A percentile compares a stretch with the other conserved stretches of the same genome.
These are phyloP conservation scores for Charina bottae DNA, from an alignment of 2,113 vertebrate genomes.

Conservation along the genomic window DNA sequence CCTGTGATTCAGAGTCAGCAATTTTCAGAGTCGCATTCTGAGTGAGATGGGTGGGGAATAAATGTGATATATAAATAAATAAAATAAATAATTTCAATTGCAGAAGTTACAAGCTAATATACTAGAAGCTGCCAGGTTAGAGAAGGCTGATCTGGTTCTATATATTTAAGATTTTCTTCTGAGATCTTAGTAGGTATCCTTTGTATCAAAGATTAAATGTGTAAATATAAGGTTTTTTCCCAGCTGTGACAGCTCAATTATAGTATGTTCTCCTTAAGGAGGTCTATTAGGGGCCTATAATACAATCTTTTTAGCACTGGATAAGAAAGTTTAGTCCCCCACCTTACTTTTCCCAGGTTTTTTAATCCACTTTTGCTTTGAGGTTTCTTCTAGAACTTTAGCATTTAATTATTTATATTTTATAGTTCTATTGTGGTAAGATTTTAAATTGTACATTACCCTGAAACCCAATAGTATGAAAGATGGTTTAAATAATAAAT, in stretches of 20 bases:
- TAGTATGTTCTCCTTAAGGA: neutral
- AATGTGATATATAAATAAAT: no score
- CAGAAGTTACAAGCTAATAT: neutral
- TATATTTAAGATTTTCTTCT: neutral
- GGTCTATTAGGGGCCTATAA: neutral
- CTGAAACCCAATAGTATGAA: neutral
- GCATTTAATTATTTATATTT: neutral
- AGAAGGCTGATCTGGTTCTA: neutral
- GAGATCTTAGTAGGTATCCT: neutral
- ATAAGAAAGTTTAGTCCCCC: neutral
- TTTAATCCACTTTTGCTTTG: neutral
- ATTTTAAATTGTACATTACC: neutral
- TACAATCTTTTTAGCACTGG: neutral
- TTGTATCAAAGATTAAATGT: neutral
- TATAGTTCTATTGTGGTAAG: neutral
- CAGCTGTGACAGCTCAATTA: neutral
- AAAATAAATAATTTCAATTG: no score
- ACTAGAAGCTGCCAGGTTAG: neutral
- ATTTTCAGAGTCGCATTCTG: neutral
- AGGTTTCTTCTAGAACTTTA: neutral
- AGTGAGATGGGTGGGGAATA: no score
- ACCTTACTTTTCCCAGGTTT: neutral
- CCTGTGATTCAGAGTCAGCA: neutral
- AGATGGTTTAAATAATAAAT: neutral
- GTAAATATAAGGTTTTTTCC: neutral